Evolutionary conservation across 2,797 vertebrate genomes (phyloP).

Genomic region (Threskiornis aethiopicus): DNA sequence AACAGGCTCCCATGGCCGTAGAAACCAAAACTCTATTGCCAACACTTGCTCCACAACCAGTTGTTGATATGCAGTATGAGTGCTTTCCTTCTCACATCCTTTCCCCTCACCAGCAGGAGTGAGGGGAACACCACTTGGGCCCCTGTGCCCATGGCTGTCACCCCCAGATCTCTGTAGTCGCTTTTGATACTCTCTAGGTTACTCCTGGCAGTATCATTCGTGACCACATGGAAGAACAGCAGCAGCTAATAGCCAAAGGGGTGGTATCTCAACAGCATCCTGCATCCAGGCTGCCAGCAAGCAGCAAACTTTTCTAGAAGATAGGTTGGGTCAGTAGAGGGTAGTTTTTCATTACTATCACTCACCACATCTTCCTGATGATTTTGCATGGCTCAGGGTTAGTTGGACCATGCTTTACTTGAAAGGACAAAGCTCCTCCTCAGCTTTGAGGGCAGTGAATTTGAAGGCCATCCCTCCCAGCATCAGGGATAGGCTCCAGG

Average conservation of each 20-base stretch:
- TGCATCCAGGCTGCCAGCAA: background rate
- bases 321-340: background rate
- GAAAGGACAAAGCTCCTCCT: background rate
- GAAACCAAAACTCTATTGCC: background rate
- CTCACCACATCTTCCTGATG: background rate
- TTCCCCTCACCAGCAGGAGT: background rate
- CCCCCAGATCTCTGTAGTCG: background rate
- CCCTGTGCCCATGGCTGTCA: too few relatives aligned
- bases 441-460: background rate
- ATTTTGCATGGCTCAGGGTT: background rate
- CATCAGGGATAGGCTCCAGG: background rate
- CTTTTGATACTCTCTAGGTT: background rate
- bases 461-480: background rate
- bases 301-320: background rate
- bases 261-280: background rate
- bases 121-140: background rate
- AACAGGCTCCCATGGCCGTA: background rate
- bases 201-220: background rate
- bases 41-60: background rate
- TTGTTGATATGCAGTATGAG: background rate
- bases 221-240: background rate
- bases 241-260: background rate
- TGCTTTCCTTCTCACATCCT: background rate
- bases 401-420: background rate
- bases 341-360: background rate